Percentiles rank a stretch among this genome's conserved stretches.
Evolutionary conservation across 2,888 invertebrate species (phyloP).

Genomic region (Torymus texanus): DNA sequence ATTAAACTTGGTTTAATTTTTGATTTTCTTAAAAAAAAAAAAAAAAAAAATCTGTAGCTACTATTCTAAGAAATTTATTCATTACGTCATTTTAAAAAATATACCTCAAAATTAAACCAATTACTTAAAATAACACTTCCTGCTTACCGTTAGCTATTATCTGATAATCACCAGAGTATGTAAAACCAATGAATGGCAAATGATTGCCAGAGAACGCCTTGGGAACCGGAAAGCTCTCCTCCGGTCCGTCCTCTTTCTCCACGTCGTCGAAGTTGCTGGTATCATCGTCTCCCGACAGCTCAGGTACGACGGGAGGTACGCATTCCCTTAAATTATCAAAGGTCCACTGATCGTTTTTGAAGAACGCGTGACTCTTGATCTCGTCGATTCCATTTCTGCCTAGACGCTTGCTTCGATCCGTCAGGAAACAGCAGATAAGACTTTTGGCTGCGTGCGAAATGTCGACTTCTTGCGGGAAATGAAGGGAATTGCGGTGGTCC

Average conservation of each 20-base stretch:
- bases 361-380: conserved; percentile 96
- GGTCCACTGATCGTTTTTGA: conserved; percentile 97
- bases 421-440: conserved; percentile 94
- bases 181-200: conserved; percentile 98
- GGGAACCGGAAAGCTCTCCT: conserved; percentile 96
- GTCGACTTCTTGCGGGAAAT: conserved; percentile 95
- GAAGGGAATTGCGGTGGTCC: conserved; percentile 97
- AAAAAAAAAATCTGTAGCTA: too few relatives aligned
- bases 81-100: too few relatives aligned
- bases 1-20: background rate
- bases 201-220: conserved; percentile 99
- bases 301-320: conserved; percentile 97
- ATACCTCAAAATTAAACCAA: too few relatives aligned
- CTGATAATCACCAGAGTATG: conserved; percentile 96
- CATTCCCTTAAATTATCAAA: conserved; percentile 96
- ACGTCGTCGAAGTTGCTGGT: conserved; percentile 99
- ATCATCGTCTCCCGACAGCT: conserved; percentile 96
- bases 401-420: conserved; percentile 91
- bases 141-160: conserved; percentile 76
- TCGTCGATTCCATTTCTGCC: conserved; percentile 95
- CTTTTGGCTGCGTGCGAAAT: conserved; percentile 91
- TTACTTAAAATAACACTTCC: conserved; percentile 3
- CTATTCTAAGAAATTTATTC: too few relatives aligned
- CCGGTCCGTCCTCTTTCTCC: conserved; percentile 93
- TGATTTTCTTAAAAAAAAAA: too few relatives aligned